Evolutionary conservation across 2,797 vertebrate species (phyloP).

Genomic region (Gymnodraco acuticeps): DNA sequence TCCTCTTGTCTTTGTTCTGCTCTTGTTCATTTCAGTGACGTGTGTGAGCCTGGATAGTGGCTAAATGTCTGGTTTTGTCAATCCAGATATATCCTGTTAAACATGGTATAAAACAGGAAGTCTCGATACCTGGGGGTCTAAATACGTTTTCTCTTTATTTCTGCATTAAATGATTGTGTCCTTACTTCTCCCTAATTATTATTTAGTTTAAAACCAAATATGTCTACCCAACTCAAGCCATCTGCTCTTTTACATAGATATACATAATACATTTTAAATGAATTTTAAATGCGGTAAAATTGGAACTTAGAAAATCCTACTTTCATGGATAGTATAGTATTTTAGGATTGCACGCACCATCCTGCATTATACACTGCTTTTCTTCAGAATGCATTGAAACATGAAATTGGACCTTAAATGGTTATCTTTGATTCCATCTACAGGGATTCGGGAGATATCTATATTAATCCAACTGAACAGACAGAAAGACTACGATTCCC

Average conservation of each 20-base stretch:
- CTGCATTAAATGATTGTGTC: not conserved
- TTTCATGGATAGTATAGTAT: not conserved
- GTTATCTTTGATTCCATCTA: slow-evolving; percentile 22
- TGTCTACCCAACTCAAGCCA: not conserved
- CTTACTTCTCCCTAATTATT: no score
- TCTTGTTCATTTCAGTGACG: not conserved
- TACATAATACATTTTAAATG: not conserved
- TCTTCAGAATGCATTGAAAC: slow-evolving; percentile 11
- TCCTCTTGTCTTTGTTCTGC: not conserved
- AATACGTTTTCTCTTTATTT: no score
- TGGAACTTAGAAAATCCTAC: not conserved
- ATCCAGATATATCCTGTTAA: no score
- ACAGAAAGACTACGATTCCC: not conserved
- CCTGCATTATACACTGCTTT: not conserved
- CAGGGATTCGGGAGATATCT: not conserved
- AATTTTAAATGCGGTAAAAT: slow-evolving; percentile 5
- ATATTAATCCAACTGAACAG: not conserved
- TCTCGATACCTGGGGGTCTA: no score
- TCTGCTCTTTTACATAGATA: not conserved
- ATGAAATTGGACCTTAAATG: not conserved
- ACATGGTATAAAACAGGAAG: no score
- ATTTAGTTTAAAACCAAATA: slow-evolving; percentile 22
- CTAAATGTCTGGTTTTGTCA: not conserved
- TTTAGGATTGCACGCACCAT: not conserved
- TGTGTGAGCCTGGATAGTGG: not conserved